Percentiles rank a stretch among this genome's conserved stretches.
phyloP scores from a whole-genome alignment of 2,113 vertebrate genomes.

The Rhinichthys klamathensis region DNA sequence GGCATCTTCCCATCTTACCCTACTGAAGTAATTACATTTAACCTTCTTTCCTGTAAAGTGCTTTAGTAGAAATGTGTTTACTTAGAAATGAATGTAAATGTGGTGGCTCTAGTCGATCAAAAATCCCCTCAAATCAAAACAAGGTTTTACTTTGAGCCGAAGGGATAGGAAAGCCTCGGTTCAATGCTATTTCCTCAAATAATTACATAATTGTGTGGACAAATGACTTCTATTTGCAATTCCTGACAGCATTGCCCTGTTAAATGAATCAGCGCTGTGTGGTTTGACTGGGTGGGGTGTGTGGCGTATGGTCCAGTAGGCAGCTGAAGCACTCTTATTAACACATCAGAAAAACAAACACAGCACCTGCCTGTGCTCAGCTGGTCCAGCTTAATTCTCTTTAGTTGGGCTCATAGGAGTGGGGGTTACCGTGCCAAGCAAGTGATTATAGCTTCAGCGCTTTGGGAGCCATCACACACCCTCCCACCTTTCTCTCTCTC shows the following conservation, averaged over 20 bases:
- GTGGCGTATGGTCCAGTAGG: conserved; percentile 9
- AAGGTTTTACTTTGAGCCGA: background rate
- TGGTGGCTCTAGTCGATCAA: background rate
- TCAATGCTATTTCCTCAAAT: conserved; percentile 45
- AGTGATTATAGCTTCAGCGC: conserved; percentile 60
- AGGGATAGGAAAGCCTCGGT: conserved; percentile 28
- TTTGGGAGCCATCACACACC: conserved; percentile 59
- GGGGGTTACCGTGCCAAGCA: conserved; percentile 50
- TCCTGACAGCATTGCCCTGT: conserved; percentile 29
- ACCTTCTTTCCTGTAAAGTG: background rate
- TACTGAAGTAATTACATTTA: background rate
- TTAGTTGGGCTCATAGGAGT: conserved; percentile 45
- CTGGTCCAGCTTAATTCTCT: conserved; percentile 49
- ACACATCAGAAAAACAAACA: conserved; percentile 62
- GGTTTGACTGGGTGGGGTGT: conserved; percentile 32
- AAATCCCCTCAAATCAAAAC: conserved; percentile 17
- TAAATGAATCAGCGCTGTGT: conserved; percentile 47
- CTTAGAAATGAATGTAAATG: background rate
- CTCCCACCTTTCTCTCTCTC: conserved; percentile 4
- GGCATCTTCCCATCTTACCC: background rate
- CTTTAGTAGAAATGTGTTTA: background rate
- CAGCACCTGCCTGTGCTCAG: conserved; percentile 58
- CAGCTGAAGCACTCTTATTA: conserved; percentile 52
- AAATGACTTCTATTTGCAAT: conserved; percentile 51
- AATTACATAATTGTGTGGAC: conserved; percentile 40